Base-by-base conservation (phyloP, 2,797 vertebrate genomes). In the Aldrovandia affinis region DNA sequence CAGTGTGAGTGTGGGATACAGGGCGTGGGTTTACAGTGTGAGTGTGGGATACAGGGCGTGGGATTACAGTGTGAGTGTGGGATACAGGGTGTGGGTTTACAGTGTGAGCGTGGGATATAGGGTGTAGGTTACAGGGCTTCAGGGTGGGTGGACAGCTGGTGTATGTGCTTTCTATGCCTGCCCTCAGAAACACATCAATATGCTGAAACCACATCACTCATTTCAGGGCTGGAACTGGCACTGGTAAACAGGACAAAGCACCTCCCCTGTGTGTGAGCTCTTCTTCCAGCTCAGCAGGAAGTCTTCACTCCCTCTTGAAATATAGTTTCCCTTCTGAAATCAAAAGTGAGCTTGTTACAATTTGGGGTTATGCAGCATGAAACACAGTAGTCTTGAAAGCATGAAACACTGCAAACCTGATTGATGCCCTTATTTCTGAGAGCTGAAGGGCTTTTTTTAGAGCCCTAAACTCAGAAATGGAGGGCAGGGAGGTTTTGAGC, bases 161-260 rank as follows among this genome's bases (percentile, higher is more conserved):
- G 50, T 86, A 70, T 89, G 85, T 86, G 80, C 86, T 92, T 90
- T 85, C 81, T 78, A 39, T 91, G 90, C 85, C 73, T 81, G 68
- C 33, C 82, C 63, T 44, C 8, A 52, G 87, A 87, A 88, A 85
- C 81, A 82, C 87, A 89, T 90, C 70, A 89, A 82, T 84, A 86
- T 79, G 79, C 84, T 81, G 83, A 92, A 85, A 88, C 89, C 89
- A 91, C 89, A 88, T 90, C 87, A 89, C 42, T 88, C 15, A 86
- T 75, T 83, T 12, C 30, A 80, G 25, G 25, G 50, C 25, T 39
- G 9, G 52, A 57, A n/a, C 75, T 10, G 15, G 4, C 70, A 4
- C 55, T 33, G 59, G 57, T 3, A 6, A 63, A 8, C 57, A 50
- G 20, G n/a, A 14, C 7, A 15, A 75, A 75, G 33, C 33, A 30